These are phyloP conservation scores for Heterochromis multidens DNA, from an alignment of 2,113 vertebrate genomes.

Conservation along the genomic window DNA sequence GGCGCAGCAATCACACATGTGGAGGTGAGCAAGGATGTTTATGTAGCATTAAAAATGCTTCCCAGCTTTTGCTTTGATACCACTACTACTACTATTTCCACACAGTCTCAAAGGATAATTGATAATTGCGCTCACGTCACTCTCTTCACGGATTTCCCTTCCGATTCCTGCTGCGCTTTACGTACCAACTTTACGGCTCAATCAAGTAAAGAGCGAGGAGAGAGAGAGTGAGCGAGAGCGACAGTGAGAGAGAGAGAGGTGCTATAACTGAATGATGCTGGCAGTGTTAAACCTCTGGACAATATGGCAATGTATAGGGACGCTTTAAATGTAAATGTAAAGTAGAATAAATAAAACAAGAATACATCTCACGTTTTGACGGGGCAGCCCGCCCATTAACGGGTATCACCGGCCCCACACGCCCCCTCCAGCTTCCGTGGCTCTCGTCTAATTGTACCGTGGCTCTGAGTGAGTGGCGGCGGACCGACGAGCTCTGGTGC, in stretches of 20 bases:
- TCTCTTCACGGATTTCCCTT: neutral
- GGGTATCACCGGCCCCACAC: neutral
- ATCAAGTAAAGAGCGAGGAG: constrained; percentile 11
- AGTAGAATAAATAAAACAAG: neutral
- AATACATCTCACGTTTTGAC: neutral
- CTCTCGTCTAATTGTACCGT: constrained; percentile 12
- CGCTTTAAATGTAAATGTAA: constrained; percentile 1
- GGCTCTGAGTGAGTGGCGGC: constrained; percentile 34
- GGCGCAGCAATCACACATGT: constrained; percentile 39
- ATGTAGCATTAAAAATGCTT: neutral
- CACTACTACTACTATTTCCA: neutral
- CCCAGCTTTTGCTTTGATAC: neutral
- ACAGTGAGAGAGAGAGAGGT: neutral
- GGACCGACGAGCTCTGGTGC: constrained; percentile 40
- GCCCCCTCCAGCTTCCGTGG: neutral
- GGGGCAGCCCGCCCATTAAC: neutral
- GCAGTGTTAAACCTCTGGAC: neutral
- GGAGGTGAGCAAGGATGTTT: neutral
- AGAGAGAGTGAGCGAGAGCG: constrained; percentile 3
- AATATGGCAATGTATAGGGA: neutral
- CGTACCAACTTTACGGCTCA: constrained; percentile 53
- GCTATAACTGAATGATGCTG: constrained; percentile 1
- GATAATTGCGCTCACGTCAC: neutral
- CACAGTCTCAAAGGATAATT: neutral
- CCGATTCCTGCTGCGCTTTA: constrained; percentile 37